Base-by-base conservation (phyloP, 1,140 invertebrate genomes). In the Piezodorus guildinii region DNA sequence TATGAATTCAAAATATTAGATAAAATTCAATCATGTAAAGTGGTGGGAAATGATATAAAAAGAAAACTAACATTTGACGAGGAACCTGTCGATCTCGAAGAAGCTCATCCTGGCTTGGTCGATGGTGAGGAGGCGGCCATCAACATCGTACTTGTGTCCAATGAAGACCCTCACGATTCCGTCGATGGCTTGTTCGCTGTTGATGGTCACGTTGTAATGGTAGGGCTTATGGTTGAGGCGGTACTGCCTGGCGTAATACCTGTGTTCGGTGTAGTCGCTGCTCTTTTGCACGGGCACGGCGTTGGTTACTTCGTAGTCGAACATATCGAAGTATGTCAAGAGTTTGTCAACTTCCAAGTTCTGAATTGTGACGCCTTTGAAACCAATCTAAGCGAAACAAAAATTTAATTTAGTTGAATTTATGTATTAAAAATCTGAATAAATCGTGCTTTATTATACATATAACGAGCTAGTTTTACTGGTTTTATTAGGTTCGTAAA, bases 91-190 rank as follows among this genome's bases (percentile, higher is more conserved):
- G n/a, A 74, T 34, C 66, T 74, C 70, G 59, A 76, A 72, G 62
- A 72, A 71, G 51, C 66, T 61, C 66, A 70, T 68, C 30, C 66
- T 63, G 12, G 63, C 63, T 56, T 70, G 67, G 25, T 68, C 61
- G 16, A 67, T 30, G 19, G 65, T 64, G 3, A 79, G 67, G 3
- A 71, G 56, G 49, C 78, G 75, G 15, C 78, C 79, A 64, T 81
- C 74, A 62, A 77, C 75, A 64, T 85, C 80, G 68, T 81, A 82
- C 71, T 85, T 85, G 3, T 85, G 86, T 46, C 83, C 85, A 43
- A 88, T 69, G 77, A 85, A 88, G 19, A 87, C 72, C 52, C 82
- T 81, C 34, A 87, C 74, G 44, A 78, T 72, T 1, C 76, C 81
- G 56, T 81, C 77, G 12, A 68, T 70, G 2, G 75, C 69, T 66